Conservation (phyloP, 2,113 vertebrate genomes). For the Neogale vison region DNA sequence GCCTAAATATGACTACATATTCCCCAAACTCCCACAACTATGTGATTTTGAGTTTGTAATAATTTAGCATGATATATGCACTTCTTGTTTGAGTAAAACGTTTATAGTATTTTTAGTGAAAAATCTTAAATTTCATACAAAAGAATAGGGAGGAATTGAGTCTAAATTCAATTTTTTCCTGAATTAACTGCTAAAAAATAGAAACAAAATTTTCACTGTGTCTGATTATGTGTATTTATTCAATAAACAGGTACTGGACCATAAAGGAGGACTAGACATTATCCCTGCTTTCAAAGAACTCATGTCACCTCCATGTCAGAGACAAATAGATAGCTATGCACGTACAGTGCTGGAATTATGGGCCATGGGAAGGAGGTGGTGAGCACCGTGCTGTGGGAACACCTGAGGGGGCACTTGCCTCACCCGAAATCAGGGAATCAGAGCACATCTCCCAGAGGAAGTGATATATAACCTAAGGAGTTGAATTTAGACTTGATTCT, state of each 20-base stretch:
- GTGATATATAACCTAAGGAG: background rate
- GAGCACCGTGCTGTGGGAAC: background rate
- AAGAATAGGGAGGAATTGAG: background rate
- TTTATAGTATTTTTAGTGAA: background rate
- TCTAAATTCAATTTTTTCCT: slow-evolving; percentile 16
- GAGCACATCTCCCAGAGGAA: background rate
- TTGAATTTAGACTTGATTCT: background rate
- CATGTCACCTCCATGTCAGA: background rate
- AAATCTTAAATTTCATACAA: background rate
- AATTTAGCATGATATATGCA: background rate
- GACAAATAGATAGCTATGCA: background rate
- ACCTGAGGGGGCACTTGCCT: background rate
- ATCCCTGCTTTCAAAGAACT: background rate
- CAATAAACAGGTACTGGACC: background rate
- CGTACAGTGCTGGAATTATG: too few relatives aligned
- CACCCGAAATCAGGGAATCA: background rate
- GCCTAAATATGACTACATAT: background rate
- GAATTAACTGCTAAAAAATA: background rate
- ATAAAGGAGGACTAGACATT: background rate
- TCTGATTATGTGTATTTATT: background rate
- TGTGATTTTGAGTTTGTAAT: slow-evolving; percentile 30
- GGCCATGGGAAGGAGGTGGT: too few relatives aligned
- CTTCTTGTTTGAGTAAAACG: background rate
- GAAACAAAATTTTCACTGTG: background rate
- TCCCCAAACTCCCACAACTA: background rate